A percentile compares a stretch with the other conserved stretches of the same genome.
Evolutionary conservation across 2,113 vertebrate species (phyloP).

Genomic region (Mesembrinibis cayennensis): DNA sequence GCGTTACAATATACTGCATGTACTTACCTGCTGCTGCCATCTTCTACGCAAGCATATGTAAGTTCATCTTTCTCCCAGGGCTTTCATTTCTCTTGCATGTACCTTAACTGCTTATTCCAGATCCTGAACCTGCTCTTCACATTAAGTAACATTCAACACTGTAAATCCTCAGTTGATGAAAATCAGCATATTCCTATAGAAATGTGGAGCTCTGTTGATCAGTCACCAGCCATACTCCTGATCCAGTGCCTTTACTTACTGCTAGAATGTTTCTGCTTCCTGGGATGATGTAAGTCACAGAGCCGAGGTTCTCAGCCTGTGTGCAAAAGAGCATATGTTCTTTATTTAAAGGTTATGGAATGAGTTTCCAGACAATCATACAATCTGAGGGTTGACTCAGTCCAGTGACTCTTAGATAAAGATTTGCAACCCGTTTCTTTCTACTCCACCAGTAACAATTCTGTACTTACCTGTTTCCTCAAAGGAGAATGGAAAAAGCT

Average conservation of each 20-base stretch:
- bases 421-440: background rate
- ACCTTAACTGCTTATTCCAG: background rate
- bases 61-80: background rate
- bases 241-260: background rate
- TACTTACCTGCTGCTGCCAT: background rate
- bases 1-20: background rate
- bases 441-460: background rate
- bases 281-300: background rate
- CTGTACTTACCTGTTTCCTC: background rate
- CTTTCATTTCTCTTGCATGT: background rate
- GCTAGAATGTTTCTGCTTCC: background rate
- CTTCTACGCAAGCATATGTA: rapidly evolving
- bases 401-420: background rate
- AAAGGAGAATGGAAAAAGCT: background rate
- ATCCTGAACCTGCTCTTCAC: background rate
- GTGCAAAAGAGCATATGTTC: background rate
- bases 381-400: background rate
- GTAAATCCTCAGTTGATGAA: background rate
- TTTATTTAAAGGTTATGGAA: background rate
- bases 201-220: background rate
- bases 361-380: background rate
- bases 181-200: background rate
- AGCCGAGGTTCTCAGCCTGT: background rate
- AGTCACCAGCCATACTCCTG: background rate
- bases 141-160: background rate